Percentiles rank a stretch among this genome's conserved stretches.
Conservation (phyloP, 2,888 invertebrate genomes). For the Exocentrus adspersus region DNA sequence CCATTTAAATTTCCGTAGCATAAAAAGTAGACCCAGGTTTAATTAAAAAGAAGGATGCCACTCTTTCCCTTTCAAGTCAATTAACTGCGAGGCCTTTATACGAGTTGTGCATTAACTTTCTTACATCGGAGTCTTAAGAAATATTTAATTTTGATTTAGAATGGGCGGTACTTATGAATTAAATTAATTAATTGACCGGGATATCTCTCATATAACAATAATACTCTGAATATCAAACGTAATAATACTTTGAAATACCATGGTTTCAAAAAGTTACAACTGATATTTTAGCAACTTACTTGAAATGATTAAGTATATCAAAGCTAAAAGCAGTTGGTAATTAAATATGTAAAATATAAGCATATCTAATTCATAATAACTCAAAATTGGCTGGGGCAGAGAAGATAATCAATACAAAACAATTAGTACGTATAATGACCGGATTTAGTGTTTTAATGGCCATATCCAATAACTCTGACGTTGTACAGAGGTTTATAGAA, state of each 20-base stretch:
- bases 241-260: no score
- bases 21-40: neutral
- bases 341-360: no score
- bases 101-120: neutral
- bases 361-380: neutral
- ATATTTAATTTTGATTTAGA: no score
- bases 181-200: no score
- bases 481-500: conserved; percentile 28
- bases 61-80: neutral
- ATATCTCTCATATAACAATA: no score
- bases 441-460: conserved; percentile 32
- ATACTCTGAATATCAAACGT: no score
- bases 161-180: no score
- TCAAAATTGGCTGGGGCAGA: neutral
- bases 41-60: neutral
- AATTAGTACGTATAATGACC: conserved; percentile 36
- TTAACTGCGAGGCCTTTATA: neutral
- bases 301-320: no score
- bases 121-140: no score
- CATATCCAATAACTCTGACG: conserved; percentile 23
- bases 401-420: conserved; percentile 30
- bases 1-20: neutral
- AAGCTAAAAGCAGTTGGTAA: no score
- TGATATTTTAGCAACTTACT: no score
- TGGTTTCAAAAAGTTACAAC: no score